Evolutionary conservation across 2,113 vertebrate genomes (phyloP), one percentile per base, ranked within the genome.

Genomic region (Hydrolagus affinis): DNA sequence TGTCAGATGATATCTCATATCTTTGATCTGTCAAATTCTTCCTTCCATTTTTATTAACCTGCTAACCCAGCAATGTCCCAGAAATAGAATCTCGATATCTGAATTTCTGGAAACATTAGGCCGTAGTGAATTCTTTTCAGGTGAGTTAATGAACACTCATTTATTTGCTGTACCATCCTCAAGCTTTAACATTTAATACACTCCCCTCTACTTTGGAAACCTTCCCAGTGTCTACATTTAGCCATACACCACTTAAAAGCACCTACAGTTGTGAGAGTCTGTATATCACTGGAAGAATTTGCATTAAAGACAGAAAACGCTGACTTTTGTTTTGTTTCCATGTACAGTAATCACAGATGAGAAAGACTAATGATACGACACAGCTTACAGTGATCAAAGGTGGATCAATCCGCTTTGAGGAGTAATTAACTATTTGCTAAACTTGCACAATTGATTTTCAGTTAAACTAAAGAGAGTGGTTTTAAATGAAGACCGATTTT

Each of bases 401-500:
- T 90, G 93, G 94, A 95, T 96, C 94, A 95, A 94, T 96, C 93
- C 91, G 94, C 94, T 93, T 93, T 92, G 92, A 94, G 93, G 93
- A 94, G 93, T 96, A 95, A 96, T 96, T 95, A 96, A 96, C 93
- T 94, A 94, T 95, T 96, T 96, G 93, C 95, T 96, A 94, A 96
- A 96, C 94, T 95, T 94, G 93, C 94, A 93, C 92, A 94, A 96
- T 95, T 95, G 94, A 95, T 95, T 95, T 95, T 92, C 94, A 94
- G 95, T 95, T 95, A 95, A 93, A 93, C 90, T 94, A 95, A 94
- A 93, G 93, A 94, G 92, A 94, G 91, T 90, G 91, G 92, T 95
- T 94, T 94, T 93, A 95, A 95, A 96, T 94, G 93, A 94, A 95
- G 94, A 94, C 94, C 92, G 93, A 93, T 95, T 94, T 44, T 94